Conservation (phyloP, 2,888 invertebrate species). For the Netelia melanura region DNA sequence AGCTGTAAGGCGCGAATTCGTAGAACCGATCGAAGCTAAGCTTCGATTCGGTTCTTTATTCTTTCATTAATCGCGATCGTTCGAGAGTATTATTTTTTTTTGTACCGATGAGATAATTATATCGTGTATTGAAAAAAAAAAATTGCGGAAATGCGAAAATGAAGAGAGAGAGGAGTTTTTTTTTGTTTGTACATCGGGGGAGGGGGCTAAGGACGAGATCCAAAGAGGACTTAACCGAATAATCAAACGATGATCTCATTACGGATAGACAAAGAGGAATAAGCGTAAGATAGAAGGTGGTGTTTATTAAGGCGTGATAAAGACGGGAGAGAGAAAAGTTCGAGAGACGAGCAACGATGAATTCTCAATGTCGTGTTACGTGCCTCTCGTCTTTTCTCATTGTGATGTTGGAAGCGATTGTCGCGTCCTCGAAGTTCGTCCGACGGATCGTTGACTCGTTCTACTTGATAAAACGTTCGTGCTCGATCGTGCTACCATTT, state of each 20-base stretch:
- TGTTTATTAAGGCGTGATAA: conserved; percentile 67
- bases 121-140: conserved; percentile 14
- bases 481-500: neutral
- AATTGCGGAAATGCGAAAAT: conserved; percentile 58
- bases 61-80: conserved; percentile 12
- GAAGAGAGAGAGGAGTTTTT: conserved; percentile 65
- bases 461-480: neutral
- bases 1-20: conserved; percentile 24
- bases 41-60: conserved; percentile 18
- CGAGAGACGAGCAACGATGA: neutral
- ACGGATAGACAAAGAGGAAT: conserved; percentile 83
- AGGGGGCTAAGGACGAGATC: conserved; percentile 82
- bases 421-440: conserved; percentile 30
- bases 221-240: conserved; percentile 85
- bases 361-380: neutral
- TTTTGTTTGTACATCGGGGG: conserved; percentile 64
- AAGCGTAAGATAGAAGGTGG: conserved; percentile 77
- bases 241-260: conserved; percentile 85
- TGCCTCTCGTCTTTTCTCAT: conserved; percentile 21
- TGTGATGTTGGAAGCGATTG: conserved; percentile 33
- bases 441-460: conserved; percentile 49
- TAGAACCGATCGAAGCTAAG: conserved; percentile 30
- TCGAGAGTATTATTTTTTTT: conserved; percentile 33
- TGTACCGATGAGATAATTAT: conserved; percentile 10
- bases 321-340: conserved; percentile 39